These are phyloP conservation scores for Paracyclopina nana DNA, from an alignment of 1,140 invertebrate genomes.

Conservation along the genomic window DNA sequence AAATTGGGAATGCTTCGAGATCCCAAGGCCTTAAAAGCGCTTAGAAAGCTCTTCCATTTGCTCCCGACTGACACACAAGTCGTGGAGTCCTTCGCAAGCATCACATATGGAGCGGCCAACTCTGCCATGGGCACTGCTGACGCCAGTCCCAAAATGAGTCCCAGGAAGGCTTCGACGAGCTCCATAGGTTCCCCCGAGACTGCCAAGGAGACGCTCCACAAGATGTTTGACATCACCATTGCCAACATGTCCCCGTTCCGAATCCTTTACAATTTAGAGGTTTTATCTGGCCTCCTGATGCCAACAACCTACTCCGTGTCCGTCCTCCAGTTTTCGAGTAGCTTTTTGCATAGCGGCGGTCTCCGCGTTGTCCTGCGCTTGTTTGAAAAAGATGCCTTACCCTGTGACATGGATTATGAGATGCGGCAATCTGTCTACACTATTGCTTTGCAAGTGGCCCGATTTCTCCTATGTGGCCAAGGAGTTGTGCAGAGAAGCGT, in stretches of 20 bases:
- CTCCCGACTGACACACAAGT: slow-evolving; percentile 33
- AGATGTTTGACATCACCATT: slow-evolving; percentile 26
- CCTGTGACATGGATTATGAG: slow-evolving; percentile 30
- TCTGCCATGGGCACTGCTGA: slow-evolving; percentile 16
- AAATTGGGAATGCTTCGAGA: slow-evolving; percentile 27
- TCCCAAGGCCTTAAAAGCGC: slow-evolving; percentile 28
- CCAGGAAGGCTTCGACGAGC: slow-evolving; percentile 23
- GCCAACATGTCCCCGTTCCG: slow-evolving; percentile 31
- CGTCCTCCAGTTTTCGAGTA: slow-evolving; percentile 29
- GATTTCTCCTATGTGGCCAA: slow-evolving; percentile 21
- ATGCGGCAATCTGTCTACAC: slow-evolving; percentile 32
- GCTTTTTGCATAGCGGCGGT: slow-evolving; percentile 30
- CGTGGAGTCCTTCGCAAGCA: slow-evolving; percentile 28
- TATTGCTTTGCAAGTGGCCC: slow-evolving; percentile 30
- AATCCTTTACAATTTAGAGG: slow-evolving; percentile 34
- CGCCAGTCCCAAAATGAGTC: slow-evolving; percentile 22
- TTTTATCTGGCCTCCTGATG: slow-evolving; percentile 32
- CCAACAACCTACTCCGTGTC: slow-evolving; percentile 26
- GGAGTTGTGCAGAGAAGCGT: no score
- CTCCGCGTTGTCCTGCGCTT: slow-evolving; percentile 29
- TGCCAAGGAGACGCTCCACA: slow-evolving; percentile 24
- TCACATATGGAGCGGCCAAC: no score
- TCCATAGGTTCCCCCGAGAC: slow-evolving; percentile 20
- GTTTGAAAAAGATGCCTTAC: slow-evolving; percentile 30
- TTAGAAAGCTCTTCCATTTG: slow-evolving; percentile 30